Evolutionary conservation across 2,113 vertebrate genomes (phyloP), one percentile per base, ranked within the genome.

Genomic region (Pluvianellus socialis): DNA sequence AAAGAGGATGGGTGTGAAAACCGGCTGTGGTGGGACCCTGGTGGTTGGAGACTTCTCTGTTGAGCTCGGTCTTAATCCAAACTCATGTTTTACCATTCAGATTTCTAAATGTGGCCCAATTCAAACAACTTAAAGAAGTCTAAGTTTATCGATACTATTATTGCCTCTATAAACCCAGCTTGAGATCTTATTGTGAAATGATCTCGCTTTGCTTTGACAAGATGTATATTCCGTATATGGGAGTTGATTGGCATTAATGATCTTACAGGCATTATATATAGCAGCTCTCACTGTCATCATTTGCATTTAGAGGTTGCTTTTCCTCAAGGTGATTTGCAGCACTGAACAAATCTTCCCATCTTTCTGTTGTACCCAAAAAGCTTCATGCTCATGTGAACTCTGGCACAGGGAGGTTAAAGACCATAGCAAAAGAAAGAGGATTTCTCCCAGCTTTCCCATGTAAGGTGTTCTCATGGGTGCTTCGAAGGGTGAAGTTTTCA

Each of bases 281-380:
- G 81, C 58, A 86, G 83, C 6, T 58, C 20, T 45, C 63, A 22
- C 42, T 93, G 59, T 45, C 91, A 55, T 23, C 63, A 42, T 4
- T 70, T 95, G 49, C 92, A 79, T 79, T 75, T 76, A 11, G 33
- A 62, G 56, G 50, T 72, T 88, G 76, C 56, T 85, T 72, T 85
- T 82, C 86, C 53, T 91, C 74, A 47, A 72, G 58, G 71, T 52
- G 71, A 15, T 88, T 90, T 66, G 75, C 79, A 92, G 86, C 88
- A 68, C 7, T 5, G 45, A 91, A 19, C 82, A 93, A 94, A 49
- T 67, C 53, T 59, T 63, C 53, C 0, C 42, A 40, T 49, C 38
- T 74, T 33, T 65, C 18, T 55, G 32, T 3, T 55, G 38, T 74
- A n/a, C n/a, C 52, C 62, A 6, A 5, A 72, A 75, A 92, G 6